phyloP scores from a whole-genome alignment of 2,888 invertebrate genomes.

The Cephus pygmeus region DNA sequence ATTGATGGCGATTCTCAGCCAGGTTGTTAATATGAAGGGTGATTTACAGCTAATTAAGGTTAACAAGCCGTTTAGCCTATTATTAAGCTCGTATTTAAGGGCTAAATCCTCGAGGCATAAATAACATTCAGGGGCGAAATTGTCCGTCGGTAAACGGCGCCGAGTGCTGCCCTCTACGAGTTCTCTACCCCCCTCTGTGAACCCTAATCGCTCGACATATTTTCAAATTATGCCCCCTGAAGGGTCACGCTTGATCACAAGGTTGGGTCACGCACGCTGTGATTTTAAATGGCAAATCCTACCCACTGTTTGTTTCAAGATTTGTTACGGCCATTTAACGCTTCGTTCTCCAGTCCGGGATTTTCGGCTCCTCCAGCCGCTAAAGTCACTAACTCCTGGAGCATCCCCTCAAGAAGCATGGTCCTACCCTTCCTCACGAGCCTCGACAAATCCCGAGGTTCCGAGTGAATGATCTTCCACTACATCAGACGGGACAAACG shows the following conservation, averaged over 20 bases:
- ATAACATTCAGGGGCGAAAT: constrained; percentile 31
- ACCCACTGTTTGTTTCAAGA: constrained; percentile 49
- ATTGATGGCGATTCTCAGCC: constrained; percentile 34
- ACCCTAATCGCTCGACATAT: constrained; percentile 53
- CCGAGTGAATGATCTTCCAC: no score
- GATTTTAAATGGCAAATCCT: constrained; percentile 57
- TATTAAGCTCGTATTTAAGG: constrained; percentile 52
- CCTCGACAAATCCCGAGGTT: no score
- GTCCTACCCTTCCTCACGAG: no score
- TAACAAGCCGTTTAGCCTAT: constrained; percentile 60
- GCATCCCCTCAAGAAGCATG: no score
- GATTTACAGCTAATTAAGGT: constrained; percentile 62
- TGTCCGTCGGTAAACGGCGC: constrained; percentile 9
- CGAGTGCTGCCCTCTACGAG: constrained; percentile 12
- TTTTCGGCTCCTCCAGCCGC: no score
- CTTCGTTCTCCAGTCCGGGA: neutral
- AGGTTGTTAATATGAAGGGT: constrained; percentile 39
- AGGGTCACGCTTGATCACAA: constrained; percentile 8
- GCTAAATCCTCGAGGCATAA: constrained; percentile 49
- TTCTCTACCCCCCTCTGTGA: constrained; percentile 25
- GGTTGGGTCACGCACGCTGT: constrained; percentile 43
- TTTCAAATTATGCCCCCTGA: constrained; percentile 48
- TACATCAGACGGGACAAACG: no score
- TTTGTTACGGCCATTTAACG: constrained; percentile 43
- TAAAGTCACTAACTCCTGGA: no score